Conservation (phyloP, 2,113 vertebrate species). For the Terrapene triunguis region DNA sequence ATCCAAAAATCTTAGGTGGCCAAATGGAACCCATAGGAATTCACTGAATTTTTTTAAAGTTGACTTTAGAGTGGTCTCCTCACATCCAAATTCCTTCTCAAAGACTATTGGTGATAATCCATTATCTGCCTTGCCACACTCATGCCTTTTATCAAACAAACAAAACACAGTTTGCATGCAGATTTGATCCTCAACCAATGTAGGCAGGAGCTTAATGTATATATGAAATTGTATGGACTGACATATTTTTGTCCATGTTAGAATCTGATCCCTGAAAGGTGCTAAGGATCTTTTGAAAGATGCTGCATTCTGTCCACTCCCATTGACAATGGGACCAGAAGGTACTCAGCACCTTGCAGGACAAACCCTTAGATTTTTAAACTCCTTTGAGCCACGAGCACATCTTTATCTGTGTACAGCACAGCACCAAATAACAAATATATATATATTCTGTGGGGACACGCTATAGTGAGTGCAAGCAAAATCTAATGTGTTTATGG, state of each 20-base stretch:
- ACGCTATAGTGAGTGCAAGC: not conserved
- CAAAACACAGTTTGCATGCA: not conserved
- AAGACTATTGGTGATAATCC: slow-evolving; percentile 1
- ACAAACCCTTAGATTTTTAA: not conserved
- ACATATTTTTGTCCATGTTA: not conserved
- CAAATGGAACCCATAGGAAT: not conserved
- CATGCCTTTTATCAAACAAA: not conserved
- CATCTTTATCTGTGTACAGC: not conserved
- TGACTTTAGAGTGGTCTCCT: not conserved
- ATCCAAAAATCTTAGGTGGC: not conserved
- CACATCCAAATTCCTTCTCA: not conserved
- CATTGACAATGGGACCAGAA: not conserved
- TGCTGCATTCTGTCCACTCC: not conserved
- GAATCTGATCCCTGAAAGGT: not conserved
- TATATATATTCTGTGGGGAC: not conserved
- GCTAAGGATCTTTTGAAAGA: not conserved
- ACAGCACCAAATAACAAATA: not conserved
- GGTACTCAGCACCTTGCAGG: not conserved
- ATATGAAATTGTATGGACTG: not conserved
- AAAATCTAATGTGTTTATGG: not conserved
- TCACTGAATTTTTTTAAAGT: not conserved
- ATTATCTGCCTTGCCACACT: not conserved
- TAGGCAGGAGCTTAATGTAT: not conserved
- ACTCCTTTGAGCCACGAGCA: not conserved
- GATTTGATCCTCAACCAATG: not conserved